A percentile compares a stretch with the other conserved stretches of the same genome.
These are phyloP conservation scores for Pteropus alecto DNA, from an alignment of 2,113 vertebrate genomes.

Conservation along the genomic window DNA sequence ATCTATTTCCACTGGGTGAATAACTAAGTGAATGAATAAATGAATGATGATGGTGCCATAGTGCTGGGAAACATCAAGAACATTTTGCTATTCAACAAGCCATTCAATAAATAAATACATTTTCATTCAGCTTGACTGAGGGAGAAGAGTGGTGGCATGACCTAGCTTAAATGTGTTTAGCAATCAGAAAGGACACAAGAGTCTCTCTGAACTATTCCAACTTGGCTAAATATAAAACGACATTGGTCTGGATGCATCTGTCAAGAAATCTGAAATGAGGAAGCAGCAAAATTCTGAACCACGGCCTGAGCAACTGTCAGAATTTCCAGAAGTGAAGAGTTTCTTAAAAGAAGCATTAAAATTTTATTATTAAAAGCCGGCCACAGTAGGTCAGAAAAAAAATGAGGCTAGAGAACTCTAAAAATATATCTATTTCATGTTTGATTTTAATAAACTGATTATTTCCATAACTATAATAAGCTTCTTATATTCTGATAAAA, in stretches of 20 bases:
- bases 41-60: background rate
- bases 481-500: background rate
- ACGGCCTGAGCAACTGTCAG: background rate
- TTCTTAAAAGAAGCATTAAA: background rate
- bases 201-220: background rate
- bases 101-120: background rate
- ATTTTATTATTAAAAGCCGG: background rate
- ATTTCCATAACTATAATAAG: background rate
- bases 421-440: background rate
- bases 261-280: conserved; percentile 4
- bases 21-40: background rate
- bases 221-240: background rate
- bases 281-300: background rate
- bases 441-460: background rate
- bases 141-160: background rate
- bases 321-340: background rate
- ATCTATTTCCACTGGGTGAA: background rate
- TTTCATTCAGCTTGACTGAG: background rate
- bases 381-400: background rate
- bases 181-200: background rate
- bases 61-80: background rate
- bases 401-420: background rate
- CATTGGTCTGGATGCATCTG: background rate
- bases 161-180: background rate
- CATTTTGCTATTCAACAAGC: background rate